A percentile compares a stretch with the other conserved stretches of the same genome.
phyloP scores from a whole-genome alignment of 2,797 vertebrate genomes.

The Bufotes viridis region DNA sequence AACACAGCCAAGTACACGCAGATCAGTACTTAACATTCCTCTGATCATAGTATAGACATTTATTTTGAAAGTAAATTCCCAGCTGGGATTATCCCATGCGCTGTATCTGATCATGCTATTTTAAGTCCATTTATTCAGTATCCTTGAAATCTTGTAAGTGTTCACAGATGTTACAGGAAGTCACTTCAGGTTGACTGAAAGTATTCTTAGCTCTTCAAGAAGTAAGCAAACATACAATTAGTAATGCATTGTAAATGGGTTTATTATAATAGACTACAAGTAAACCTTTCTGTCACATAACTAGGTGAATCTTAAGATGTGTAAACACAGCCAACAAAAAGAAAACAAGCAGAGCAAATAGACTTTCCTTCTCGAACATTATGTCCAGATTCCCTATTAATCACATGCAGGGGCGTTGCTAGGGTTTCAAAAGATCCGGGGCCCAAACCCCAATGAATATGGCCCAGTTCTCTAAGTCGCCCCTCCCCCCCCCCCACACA shows the following conservation, averaged over 20 bases:
- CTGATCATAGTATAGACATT: slow-evolving; percentile 49
- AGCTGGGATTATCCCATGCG: slow-evolving; percentile 52
- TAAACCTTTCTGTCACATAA: slow-evolving; percentile 7
- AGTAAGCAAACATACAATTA: slow-evolving; percentile 34
- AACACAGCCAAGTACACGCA: slow-evolving; percentile 43
- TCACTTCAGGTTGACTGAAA: slow-evolving; percentile 55
- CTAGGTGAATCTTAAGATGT: slow-evolving; percentile 7
- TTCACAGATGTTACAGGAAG: slow-evolving; percentile 59
- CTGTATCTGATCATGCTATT: slow-evolving; percentile 54
- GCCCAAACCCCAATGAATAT: too few relatives aligned
- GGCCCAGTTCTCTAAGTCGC: too few relatives aligned
- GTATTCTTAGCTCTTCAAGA: slow-evolving; percentile 39
- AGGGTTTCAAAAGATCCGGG: too few relatives aligned
- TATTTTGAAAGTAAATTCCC: slow-evolving; percentile 52
- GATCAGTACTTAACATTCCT: slow-evolving; percentile 52
- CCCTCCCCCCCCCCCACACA: too few relatives aligned
- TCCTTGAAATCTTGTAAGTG: slow-evolving; percentile 56
- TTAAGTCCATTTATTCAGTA: slow-evolving; percentile 56
- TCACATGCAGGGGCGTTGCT: too few relatives aligned
- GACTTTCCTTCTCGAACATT: neutral
- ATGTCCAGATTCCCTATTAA: neutral
- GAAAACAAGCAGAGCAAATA: neutral
- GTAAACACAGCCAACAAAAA: neutral
- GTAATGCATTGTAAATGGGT: slow-evolving; percentile 6
- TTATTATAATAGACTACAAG: slow-evolving; percentile 22